Base-by-base conservation (phyloP, 2,113 vertebrate species). In the Psettodes erumei region DNA sequence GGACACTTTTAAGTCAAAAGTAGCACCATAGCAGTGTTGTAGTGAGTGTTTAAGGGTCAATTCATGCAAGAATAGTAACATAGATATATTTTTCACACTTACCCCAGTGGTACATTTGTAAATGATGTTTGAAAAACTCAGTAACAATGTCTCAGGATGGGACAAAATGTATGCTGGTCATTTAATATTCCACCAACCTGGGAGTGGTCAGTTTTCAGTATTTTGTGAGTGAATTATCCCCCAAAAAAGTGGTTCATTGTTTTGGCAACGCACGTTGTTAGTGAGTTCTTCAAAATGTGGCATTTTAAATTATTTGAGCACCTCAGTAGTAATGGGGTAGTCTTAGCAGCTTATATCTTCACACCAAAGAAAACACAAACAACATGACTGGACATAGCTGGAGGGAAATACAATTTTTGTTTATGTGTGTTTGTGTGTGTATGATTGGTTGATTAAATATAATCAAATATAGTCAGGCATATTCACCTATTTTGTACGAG, bases 31-130 rank as follows among this genome's bases (percentile, higher is more conserved):
- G 25, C 11, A 13, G n/a, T 53, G 15, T 37, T 28, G 23, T 19
- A 40, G 42, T 4, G 45, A 13, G 32, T 50, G 21, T 61, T 70
- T 13, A 78, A 32, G 38, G 53, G 66, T 67, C 54, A 67, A 28
- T 71, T 67, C 55, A 61, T n/a, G 11, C n/a, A 40, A 56, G n/a
- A 50, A 35, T 53, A 73, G 23, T 11, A 54, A 56, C 37, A 77
- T 28, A 35, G 25, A 13, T 23, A 33, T 25, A 32, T 38, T 25
- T 23, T 48, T 40, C 4, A 48, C 48, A 1, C 23, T 43, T 42
- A 55, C 9, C 18, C 8, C 8, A 23, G 19, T 32, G 16, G 13
- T 37, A 18, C 21, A 37, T 11, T 12, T 27, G 25, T n/a, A 62
- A 47, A 47, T 21, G 28, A 4, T 27, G 8, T 65, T 42, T 65